A percentile compares a stretch with the other conserved stretches of the same genome.
phyloP scores from a whole-genome alignment of 2,113 vertebrate species.

The rabbit (Oryctolagus cuniculus) region DNA sequence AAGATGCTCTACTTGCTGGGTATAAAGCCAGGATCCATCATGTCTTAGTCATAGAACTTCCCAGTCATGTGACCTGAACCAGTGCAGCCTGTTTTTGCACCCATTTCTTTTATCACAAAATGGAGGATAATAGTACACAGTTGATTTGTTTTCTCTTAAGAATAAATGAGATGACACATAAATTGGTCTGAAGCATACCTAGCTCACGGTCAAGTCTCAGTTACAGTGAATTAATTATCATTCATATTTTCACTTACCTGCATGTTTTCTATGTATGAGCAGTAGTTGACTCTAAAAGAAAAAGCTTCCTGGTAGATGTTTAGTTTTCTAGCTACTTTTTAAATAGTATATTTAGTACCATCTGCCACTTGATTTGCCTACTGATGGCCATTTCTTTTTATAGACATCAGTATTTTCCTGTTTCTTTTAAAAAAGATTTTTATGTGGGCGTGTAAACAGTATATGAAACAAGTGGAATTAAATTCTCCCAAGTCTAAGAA shows the following conservation, averaged over 20 bases:
- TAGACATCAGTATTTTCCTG: slow-evolving; percentile 61
- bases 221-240: background rate
- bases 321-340: background rate
- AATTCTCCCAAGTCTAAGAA: slow-evolving; percentile 75
- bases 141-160: background rate
- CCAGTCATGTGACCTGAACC: background rate
- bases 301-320: background rate
- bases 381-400: slow-evolving; percentile 40
- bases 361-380: background rate
- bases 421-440: slow-evolving; percentile 80
- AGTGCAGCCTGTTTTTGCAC: background rate
- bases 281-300: background rate
- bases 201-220: background rate
- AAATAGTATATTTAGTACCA: slow-evolving; percentile 47
- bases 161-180: slow-evolving; percentile 41
- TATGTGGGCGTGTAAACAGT: slow-evolving; percentile 77
- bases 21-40: background rate
- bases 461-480: slow-evolving; percentile 76
- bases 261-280: background rate
- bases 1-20: background rate
- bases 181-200: background rate
- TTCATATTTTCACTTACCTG: background rate
- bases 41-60: background rate
- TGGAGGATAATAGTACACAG: background rate
- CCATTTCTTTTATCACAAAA: slow-evolving; percentile 27